Percentiles rank a stretch among this genome's conserved stretches.
Conservation (phyloP, 2,113 vertebrate genomes). For the Psilopsiagon aurifrons region DNA sequence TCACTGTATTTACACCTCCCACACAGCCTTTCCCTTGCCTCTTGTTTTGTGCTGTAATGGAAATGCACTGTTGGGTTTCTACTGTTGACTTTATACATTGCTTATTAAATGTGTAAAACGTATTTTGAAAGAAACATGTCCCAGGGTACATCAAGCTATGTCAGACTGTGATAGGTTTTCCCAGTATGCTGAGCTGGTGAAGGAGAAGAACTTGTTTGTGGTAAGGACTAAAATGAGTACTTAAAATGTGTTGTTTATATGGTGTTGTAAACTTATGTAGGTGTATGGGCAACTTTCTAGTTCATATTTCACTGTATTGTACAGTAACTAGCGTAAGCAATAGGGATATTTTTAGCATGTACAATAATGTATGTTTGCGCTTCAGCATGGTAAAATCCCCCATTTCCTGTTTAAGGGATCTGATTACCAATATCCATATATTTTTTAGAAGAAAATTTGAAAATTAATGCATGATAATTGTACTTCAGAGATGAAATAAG, state of each 20-base stretch:
- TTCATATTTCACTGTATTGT: not conserved
- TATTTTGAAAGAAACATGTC: conserved; percentile 28
- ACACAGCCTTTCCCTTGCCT: not conserved
- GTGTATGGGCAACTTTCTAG: not conserved
- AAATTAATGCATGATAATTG: not conserved
- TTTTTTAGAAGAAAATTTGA: not conserved
- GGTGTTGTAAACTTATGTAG: not conserved
- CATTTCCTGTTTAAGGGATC: conserved; percentile 1
- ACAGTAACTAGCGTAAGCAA: not conserved
- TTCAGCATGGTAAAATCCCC: not conserved
- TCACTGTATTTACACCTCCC: conserved; percentile 35
- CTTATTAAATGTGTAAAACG: conserved; percentile 17
- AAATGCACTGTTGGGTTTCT: conserved; percentile 18
- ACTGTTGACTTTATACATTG: not conserved
- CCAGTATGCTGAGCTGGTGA: not conserved
- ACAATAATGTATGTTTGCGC: not conserved
- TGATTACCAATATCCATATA: not conserved
- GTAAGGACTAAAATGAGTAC: not conserved
- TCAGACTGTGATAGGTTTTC: conserved; percentile 8
- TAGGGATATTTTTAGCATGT: not conserved
- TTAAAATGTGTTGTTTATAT: conserved; percentile 25
- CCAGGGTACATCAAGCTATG: not conserved
- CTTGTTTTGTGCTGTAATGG: conserved; percentile 26
- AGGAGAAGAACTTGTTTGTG: conserved; percentile 5
- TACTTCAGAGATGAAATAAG: conserved; percentile 9